Percentiles rank a stretch among this genome's conserved stretches.
These are phyloP conservation scores for Orchesellides sinensis DNA, from an alignment of 2,888 invertebrate species.

Conservation along the genomic window DNA sequence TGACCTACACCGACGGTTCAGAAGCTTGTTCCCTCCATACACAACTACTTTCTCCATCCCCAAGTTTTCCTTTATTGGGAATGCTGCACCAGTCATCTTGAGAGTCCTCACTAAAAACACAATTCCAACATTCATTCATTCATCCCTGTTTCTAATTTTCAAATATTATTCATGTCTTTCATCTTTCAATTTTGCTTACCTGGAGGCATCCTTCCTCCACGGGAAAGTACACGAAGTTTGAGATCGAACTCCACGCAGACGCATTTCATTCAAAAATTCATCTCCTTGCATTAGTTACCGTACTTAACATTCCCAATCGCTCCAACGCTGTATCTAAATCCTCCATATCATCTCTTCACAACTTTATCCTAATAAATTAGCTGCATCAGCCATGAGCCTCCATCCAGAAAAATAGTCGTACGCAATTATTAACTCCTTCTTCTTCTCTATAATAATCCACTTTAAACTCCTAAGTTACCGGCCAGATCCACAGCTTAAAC, in stretches of 20 bases:
- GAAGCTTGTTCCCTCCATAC: constrained; percentile 51
- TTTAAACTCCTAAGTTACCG: not conserved
- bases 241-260: constrained; percentile 62
- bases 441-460: not conserved
- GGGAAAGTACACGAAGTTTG: constrained; percentile 61
- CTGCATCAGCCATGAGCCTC: not conserved
- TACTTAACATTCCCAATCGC: constrained; percentile 65
- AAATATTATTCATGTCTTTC: too few relatives aligned
- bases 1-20: constrained; percentile 58
- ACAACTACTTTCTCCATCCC: constrained; percentile 56
- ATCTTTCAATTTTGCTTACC: not conserved
- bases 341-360: constrained; percentile 58
- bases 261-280: constrained; percentile 68
- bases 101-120: constrained; percentile 42
- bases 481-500: not conserved
- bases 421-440: not conserved
- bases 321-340: constrained; percentile 64
- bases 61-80: constrained; percentile 56
- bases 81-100: constrained; percentile 59
- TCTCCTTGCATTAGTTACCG: constrained; percentile 65
- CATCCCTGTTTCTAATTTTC: not conserved
- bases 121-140: not conserved
- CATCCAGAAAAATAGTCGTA: not conserved
- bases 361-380: not conserved
- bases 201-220: constrained; percentile 53